Conservation (phyloP, 1,140 invertebrate genomes). For the Zelostemma sp. region DNA sequence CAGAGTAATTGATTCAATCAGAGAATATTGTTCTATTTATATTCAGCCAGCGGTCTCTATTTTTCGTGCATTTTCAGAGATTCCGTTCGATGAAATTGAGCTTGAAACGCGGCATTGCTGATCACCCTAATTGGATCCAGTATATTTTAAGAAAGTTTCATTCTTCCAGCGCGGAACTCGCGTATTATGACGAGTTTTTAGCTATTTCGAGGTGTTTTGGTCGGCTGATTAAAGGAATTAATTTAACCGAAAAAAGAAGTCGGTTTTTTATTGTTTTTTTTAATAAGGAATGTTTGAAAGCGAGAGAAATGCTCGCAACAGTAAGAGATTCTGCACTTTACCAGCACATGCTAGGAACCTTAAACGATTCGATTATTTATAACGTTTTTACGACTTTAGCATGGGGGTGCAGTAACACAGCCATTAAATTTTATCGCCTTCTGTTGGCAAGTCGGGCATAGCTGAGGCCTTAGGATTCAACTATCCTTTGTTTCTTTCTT, state of each 20-base stretch:
- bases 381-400: conserved; percentile 15
- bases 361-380: conserved; percentile 7
- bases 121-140: conserved; percentile 29
- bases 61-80: conserved; percentile 12
- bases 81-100: conserved; percentile 17
- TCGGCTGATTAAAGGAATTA: too few relatives aligned
- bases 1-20: conserved; percentile 44
- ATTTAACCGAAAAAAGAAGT: too few relatives aligned
- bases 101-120: conserved; percentile 7
- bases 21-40: conserved; percentile 25
- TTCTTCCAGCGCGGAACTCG: conserved; percentile 18
- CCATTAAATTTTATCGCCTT: conserved; percentile 32
- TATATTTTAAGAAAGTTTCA: conserved; percentile 3
- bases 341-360: neutral
- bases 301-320: too few relatives aligned
- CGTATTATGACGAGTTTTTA: conserved; percentile 17
- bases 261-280: too few relatives aligned
- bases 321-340: too few relatives aligned
- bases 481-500: conserved; percentile 46
- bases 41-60: conserved; percentile 21
- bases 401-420: conserved; percentile 18
- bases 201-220: too few relatives aligned
- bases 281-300: too few relatives aligned
- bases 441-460: conserved; percentile 10
- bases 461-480: neutral